Evolutionary conservation across 2,797 vertebrate species (phyloP).

Genomic region (Vultur gryphus): DNA sequence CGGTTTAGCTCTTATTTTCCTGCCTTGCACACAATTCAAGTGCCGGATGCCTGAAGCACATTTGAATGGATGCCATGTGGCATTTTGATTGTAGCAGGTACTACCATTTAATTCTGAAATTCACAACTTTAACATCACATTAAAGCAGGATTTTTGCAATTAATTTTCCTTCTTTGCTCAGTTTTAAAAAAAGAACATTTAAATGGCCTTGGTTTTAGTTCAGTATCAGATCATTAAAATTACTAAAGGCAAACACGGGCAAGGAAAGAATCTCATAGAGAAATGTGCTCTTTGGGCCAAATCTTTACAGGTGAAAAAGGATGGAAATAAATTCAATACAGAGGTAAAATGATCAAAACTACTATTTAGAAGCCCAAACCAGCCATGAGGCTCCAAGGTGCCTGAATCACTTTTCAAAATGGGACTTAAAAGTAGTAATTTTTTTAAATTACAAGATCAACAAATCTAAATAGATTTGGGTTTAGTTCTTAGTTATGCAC

Average conservation of each 20-base stretch:
- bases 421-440: not conserved
- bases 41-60: constrained; percentile 29
- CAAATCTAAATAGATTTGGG: not conserved
- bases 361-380: not conserved
- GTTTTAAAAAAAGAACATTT: not conserved
- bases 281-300: not conserved
- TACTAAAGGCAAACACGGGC: not conserved
- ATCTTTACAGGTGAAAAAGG: not conserved
- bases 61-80: constrained; percentile 32
- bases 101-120: constrained; percentile 36
- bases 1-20: not conserved
- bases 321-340: not conserved
- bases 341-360: not conserved
- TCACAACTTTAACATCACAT: not conserved
- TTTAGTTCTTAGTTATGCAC: not conserved
- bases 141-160: not conserved
- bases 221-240: not conserved
- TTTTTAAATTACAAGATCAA: not conserved
- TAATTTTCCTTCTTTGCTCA: not conserved
- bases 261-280: not conserved
- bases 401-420: not conserved
- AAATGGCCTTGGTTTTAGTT: not conserved
- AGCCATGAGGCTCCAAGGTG: not conserved
- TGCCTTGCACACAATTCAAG: not conserved
- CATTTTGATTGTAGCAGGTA: constrained; percentile 47